Evolutionary conservation across 2,113 vertebrate genomes (phyloP).

Genomic region (Cyanistes caeruleus): DNA sequence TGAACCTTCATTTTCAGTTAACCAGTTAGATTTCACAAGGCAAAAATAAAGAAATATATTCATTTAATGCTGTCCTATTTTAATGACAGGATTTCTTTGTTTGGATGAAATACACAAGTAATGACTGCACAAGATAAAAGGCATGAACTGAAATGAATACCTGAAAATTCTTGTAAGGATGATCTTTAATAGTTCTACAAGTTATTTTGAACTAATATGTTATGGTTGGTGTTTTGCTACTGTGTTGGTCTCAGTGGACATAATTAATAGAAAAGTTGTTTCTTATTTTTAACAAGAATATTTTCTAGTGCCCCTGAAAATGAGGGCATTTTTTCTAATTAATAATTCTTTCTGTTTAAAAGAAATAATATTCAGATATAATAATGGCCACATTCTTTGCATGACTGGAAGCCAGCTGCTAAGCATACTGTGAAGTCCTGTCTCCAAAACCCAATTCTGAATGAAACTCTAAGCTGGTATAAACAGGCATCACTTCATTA

Average conservation of each 20-base stretch:
- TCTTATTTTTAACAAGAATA: slow-evolving; percentile 55
- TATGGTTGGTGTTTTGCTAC: neutral
- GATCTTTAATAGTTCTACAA: slow-evolving; percentile 1
- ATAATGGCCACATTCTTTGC: slow-evolving; percentile 8
- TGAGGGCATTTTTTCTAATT: slow-evolving; percentile 63
- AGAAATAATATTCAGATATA: slow-evolving; percentile 11
- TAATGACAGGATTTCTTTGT: neutral
- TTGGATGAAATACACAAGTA: neutral
- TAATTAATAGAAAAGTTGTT: slow-evolving; percentile 72
- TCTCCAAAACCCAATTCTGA: neutral
- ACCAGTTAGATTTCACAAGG: neutral
- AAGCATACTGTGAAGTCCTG: neutral
- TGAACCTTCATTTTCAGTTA: neutral
- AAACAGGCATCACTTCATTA: slow-evolving; percentile 8
- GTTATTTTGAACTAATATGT: slow-evolving; percentile 52
- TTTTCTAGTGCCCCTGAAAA: slow-evolving; percentile 31
- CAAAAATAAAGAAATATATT: neutral
- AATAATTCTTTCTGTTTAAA: slow-evolving; percentile 66
- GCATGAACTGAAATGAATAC: neutral
- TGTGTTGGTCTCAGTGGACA: slow-evolving; percentile 61
- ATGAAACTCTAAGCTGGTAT: neutral
- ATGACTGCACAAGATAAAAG: neutral
- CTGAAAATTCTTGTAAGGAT: neutral
- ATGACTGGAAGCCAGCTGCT: slow-evolving; percentile 42
- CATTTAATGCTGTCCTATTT: neutral